phyloP scores from a whole-genome alignment of 2,113 vertebrate species.

The Siniperca knerii region DNA sequence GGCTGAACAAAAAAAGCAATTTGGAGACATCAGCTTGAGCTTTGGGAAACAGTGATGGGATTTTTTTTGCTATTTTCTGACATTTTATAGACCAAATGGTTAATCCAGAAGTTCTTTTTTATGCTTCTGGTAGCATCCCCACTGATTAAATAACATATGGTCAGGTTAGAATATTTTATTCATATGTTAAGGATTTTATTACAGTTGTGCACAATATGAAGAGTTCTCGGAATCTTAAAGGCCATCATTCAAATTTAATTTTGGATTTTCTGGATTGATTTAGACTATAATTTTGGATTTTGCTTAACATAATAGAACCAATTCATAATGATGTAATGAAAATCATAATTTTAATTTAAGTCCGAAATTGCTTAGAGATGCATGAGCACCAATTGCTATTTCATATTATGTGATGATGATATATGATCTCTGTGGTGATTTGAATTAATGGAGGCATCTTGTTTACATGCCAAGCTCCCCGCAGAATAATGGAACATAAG shows the following conservation, averaged over 20 bases:
- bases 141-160: background rate
- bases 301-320: background rate
- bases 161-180: background rate
- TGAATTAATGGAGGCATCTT: constrained; percentile 10
- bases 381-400: background rate
- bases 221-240: background rate
- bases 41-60: background rate
- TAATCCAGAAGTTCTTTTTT: background rate
- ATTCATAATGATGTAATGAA: too few relatives aligned
- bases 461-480: background rate
- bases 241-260: background rate
- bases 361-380: background rate
- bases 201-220: background rate
- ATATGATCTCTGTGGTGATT: constrained; percentile 5
- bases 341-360: background rate
- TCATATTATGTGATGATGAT: background rate
- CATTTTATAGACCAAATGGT: background rate
- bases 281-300: background rate
- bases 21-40: background rate
- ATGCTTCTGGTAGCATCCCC: background rate
- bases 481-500: background rate
- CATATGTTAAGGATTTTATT: background rate
- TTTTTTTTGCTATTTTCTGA: background rate
- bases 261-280: background rate
- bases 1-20: background rate